A percentile compares a stretch with the other conserved stretches of the same genome.
Conservation (phyloP, 2,888 invertebrate species). For the Philhelius pedissequus region DNA sequence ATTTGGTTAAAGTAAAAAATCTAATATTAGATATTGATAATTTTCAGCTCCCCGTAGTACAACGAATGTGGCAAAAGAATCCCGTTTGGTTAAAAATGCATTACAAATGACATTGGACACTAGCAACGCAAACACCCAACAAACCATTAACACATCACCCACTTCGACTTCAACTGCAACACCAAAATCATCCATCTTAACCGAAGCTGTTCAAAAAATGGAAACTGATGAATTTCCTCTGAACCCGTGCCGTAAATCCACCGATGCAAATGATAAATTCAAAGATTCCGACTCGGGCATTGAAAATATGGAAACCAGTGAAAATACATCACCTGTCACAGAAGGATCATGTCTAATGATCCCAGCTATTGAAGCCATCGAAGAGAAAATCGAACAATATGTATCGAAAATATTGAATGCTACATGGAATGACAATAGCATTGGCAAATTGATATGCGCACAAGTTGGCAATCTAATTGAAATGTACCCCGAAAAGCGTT, state of each 20-base stretch:
- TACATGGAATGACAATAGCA: constrained; percentile 84
- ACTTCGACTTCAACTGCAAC: constrained; percentile 4
- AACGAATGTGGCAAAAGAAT: constrained; percentile 74
- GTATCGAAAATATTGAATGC: constrained; percentile 86
- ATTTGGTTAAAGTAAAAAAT: neutral
- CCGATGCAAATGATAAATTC: constrained; percentile 81
- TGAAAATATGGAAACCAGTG: constrained; percentile 85
- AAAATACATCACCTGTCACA: constrained; percentile 61
- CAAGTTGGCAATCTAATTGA: constrained; percentile 81
- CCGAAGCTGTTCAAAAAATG: constrained; percentile 70
- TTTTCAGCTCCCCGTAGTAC: constrained; percentile 69
- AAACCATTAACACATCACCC: constrained; percentile 33
- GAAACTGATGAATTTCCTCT: constrained; percentile 73
- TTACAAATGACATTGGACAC: constrained; percentile 46
- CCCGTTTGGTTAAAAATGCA: constrained; percentile 74
- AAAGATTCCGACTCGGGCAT: constrained; percentile 85
- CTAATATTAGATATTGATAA: neutral
- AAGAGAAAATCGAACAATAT: constrained; percentile 80
- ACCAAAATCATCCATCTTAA: constrained; percentile 45
- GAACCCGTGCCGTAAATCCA: constrained; percentile 74
- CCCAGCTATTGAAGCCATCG: constrained; percentile 72
- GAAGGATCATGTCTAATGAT: constrained; percentile 46
- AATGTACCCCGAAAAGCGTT: constrained; percentile 79
- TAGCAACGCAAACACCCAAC: neutral
- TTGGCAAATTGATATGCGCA: constrained; percentile 81